Conservation (phyloP, 2,113 vertebrate species). For the Grallaria varia region DNA sequence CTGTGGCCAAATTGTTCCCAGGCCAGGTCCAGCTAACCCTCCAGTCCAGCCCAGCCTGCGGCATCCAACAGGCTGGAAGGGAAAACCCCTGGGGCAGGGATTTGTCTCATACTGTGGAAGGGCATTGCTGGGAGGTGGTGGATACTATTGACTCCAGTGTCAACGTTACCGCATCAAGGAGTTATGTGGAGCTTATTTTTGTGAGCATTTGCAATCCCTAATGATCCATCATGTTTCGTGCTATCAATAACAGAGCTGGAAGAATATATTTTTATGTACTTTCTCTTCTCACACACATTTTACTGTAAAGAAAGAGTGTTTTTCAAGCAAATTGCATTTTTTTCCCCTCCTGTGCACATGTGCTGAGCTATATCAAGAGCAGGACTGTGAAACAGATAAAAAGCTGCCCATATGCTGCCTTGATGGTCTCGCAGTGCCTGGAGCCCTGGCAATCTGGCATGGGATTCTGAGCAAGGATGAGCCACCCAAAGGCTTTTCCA, state of each 20-base stretch:
- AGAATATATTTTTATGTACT: background rate
- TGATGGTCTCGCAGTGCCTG: background rate
- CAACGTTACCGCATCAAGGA: background rate
- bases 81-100: accelerated
- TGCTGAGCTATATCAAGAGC: slow-evolving; percentile 48
- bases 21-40: background rate
- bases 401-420: slow-evolving; percentile 45
- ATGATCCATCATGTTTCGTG: background rate
- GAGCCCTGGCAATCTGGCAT: background rate
- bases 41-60: background rate
- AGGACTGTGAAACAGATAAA: slow-evolving; percentile 24
- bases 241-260: background rate
- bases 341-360: background rate
- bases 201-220: background rate
- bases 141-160: background rate
- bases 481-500: background rate
- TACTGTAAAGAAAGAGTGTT: background rate
- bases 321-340: background rate
- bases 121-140: background rate
- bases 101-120: background rate
- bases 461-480: background rate
- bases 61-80: background rate
- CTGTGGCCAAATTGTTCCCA: background rate
- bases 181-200: background rate
- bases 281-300: background rate